These are phyloP conservation scores for Semicossyphus pulcher DNA, from an alignment of 2,113 vertebrate species.

Conservation along the genomic window DNA sequence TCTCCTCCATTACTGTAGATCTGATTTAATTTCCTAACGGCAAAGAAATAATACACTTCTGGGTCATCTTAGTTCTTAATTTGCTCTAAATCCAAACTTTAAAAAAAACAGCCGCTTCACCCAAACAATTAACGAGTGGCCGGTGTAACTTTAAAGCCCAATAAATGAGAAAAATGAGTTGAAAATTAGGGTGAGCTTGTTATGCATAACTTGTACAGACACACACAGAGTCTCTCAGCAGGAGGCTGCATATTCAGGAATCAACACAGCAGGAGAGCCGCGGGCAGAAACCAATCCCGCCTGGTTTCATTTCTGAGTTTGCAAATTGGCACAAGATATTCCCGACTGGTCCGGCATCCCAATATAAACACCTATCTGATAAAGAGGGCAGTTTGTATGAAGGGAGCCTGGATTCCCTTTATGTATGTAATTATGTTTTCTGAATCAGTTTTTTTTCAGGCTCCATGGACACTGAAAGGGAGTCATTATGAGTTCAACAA, in stretches of 20 bases:
- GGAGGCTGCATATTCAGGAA: slow-evolving; percentile 45
- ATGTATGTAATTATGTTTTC: neutral
- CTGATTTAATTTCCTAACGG: neutral
- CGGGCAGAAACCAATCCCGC: neutral
- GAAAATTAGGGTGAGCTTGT: slow-evolving; percentile 15
- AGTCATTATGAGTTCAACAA: slow-evolving; percentile 4
- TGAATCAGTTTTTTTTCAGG: neutral
- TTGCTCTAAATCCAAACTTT: neutral
- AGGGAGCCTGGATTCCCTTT: neutral
- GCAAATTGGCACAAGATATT: neutral
- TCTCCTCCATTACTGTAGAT: no score
- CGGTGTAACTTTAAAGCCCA: slow-evolving; percentile 7
- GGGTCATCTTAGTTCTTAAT: neutral
- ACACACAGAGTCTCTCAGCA: slow-evolving; percentile 32
- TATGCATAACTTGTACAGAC: slow-evolving; percentile 23
- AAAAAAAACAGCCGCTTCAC: neutral
- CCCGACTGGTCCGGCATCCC: neutral
- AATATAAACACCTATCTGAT: neutral
- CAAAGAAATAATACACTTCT: neutral
- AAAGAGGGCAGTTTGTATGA: neutral
- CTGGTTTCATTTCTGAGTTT: neutral
- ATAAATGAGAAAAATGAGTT: slow-evolving; percentile 17
- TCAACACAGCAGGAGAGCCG: slow-evolving; percentile 34
- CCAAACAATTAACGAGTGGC: neutral
- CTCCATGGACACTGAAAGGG: neutral